Conservation (phyloP, 53 echinoderm and acorn worm species). For the Patiria pectinifera region DNA sequence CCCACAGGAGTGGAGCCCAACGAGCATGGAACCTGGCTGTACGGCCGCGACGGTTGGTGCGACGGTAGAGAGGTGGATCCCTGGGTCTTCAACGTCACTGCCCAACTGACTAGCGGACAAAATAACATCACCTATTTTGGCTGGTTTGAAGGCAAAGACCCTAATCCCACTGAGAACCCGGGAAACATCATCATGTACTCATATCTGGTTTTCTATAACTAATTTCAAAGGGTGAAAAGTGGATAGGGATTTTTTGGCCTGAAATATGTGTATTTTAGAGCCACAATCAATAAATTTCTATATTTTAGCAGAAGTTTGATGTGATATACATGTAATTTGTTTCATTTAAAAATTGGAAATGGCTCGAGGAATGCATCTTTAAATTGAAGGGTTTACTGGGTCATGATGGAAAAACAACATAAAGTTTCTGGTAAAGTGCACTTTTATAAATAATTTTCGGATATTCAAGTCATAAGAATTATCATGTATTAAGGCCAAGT, state of each 20-base stretch:
- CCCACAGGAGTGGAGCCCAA: conserved; percentile 89
- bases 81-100: conserved; percentile 81
- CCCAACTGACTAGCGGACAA: conserved; percentile 42
- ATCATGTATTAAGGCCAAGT: too few species aligned
- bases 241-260: neutral
- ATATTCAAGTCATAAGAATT: too few species aligned
- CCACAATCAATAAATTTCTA: too few species aligned
- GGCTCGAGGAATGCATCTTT: too few species aligned
- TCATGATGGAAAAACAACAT: too few species aligned
- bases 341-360: too few species aligned
- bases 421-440: too few species aligned
- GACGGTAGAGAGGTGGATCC: conserved; percentile 93
- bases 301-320: too few species aligned
- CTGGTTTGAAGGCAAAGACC: conserved; percentile 90
- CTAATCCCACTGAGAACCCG: conserved; percentile 74
- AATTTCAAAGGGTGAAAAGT: neutral
- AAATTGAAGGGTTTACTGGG: too few species aligned
- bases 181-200: conserved; percentile 88
- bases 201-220: conserved; percentile 77
- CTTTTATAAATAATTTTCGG: too few species aligned
- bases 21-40: conserved; percentile 94
- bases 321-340: too few species aligned
- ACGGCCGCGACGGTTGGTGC: conserved; percentile 95
- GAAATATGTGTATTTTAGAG: too few species aligned
- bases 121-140: conserved; percentile 88